Percentiles rank a stretch among this genome's conserved stretches.
Conservation (phyloP, 92 coral and sea anemone species). For the Zoanthus solanderi region DNA sequence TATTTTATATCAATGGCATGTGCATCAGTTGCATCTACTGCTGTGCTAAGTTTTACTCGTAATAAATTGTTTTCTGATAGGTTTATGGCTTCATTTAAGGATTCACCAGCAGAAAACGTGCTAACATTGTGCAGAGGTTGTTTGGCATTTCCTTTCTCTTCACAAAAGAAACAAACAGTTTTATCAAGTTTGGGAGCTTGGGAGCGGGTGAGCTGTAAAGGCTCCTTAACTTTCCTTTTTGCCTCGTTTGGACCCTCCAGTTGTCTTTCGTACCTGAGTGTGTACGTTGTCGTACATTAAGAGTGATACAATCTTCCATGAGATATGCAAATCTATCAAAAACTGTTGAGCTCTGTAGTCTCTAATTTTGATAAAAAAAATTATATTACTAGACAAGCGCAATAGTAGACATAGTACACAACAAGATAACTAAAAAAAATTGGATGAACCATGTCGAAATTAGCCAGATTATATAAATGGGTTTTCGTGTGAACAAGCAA, state of each 20-base stretch:
- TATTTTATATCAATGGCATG: constrained; percentile 72
- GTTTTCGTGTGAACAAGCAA: neutral
- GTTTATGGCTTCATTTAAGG: constrained; percentile 50
- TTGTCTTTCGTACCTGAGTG: constrained; percentile 54
- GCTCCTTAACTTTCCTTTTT: constrained; percentile 40
- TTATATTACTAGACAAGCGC: neutral
- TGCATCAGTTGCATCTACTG: constrained; percentile 59
- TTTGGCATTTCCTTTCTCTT: neutral
- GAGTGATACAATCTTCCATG: neutral
- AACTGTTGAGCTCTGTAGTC: neutral
- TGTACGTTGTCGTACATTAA: neutral
- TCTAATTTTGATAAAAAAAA: neutral
- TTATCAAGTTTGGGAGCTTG: neutral
- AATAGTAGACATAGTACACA: neutral
- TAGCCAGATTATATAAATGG: no score
- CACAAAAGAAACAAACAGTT: neutral
- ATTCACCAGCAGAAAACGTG: constrained; percentile 66
- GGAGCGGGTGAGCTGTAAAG: constrained; percentile 40
- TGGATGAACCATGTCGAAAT: no score
- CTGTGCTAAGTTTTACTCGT: constrained; percentile 57
- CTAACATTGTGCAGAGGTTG: constrained; percentile 32
- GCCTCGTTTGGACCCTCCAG: constrained; percentile 59
- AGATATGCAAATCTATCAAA: neutral
- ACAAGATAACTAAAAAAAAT: neutral
- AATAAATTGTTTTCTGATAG: constrained; percentile 47